Conservation (phyloP, 1,140 invertebrate species). For the Trigoniulus corallinus region DNA sequence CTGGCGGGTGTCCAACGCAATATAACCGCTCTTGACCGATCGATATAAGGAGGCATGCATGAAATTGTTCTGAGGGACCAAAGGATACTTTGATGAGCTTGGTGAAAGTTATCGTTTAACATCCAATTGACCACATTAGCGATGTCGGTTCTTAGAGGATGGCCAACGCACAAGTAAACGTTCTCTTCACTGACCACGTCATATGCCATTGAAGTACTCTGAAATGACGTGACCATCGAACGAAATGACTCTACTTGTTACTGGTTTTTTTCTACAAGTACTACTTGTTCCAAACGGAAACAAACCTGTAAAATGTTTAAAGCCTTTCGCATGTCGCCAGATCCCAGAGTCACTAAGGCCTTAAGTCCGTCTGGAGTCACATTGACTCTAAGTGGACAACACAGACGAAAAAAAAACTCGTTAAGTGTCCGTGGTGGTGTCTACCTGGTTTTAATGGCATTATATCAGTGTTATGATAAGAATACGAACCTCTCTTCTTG, state of each 20-base stretch:
- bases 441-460: conserved; percentile 1
- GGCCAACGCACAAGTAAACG: conserved; percentile 92
- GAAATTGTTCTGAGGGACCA: too few relatives aligned
- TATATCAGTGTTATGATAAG: conserved; percentile 1
- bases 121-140: conserved; percentile 75
- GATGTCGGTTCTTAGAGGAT: conserved; percentile 80
- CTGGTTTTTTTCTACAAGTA: too few relatives aligned
- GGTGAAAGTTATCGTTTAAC: conserved; percentile 64
- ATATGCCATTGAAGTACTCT: conserved; percentile 79
- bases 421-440: neutral
- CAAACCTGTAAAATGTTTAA: conserved; percentile 65
- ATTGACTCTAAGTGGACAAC: conserved; percentile 42
- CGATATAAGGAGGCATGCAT: neutral
- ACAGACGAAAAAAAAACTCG: conserved; percentile 9
- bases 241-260: neutral
- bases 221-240: conserved; percentile 19
- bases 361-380: conserved; percentile 80
- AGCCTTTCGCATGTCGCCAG: conserved; percentile 97
- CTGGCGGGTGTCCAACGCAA: too few relatives aligned
- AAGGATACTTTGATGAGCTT: conserved; percentile 64
- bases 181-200: conserved; percentile 72
- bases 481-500: conserved; percentile 58
- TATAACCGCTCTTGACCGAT: conserved; percentile 9
- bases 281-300: neutral
- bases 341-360: conserved; percentile 71